Evolutionary conservation across 2,888 invertebrate genomes (phyloP).

Genomic region (Antitype chi): DNA sequence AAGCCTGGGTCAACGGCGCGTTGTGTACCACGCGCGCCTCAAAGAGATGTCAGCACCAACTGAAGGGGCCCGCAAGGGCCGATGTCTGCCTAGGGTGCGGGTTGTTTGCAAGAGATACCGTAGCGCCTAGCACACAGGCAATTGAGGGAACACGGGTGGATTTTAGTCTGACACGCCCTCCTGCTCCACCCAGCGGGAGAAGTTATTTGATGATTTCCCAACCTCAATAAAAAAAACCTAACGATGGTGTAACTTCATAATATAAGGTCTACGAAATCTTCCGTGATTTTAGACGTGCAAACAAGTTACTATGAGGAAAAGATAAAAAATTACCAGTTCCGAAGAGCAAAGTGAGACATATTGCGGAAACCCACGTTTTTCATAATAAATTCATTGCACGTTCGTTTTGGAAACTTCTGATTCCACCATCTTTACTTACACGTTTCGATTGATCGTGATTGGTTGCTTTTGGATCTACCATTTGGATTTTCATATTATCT

Average conservation of each 20-base stretch:
- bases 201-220: too few species aligned
- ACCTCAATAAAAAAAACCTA: background rate
- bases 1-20: too few species aligned
- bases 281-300: constrained; percentile 1
- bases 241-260: background rate
- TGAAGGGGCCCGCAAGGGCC: too few species aligned
- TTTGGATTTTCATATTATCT: constrained; percentile 1
- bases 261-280: background rate
- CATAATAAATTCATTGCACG: constrained; percentile 63
- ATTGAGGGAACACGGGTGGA: too few species aligned
- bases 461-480: constrained; percentile 4
- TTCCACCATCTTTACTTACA: constrained; percentile 41
- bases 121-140: too few species aligned
- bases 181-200: too few species aligned
- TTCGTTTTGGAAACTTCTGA: constrained; percentile 46
- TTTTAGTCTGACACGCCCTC: too few species aligned
- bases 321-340: constrained; percentile 36
- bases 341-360: constrained; percentile 47
- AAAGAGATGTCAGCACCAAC: too few species aligned
- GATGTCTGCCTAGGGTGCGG: too few species aligned
- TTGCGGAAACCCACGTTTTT: constrained; percentile 33
- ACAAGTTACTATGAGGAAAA: constrained; percentile 6
- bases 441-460: constrained; percentile 42
- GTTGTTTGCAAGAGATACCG: too few species aligned
- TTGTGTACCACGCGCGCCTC: too few species aligned